Conservation (phyloP, 30 jellyfish, hydroid and myxozoan genomes). For the Aurelia sp. region DNA sequence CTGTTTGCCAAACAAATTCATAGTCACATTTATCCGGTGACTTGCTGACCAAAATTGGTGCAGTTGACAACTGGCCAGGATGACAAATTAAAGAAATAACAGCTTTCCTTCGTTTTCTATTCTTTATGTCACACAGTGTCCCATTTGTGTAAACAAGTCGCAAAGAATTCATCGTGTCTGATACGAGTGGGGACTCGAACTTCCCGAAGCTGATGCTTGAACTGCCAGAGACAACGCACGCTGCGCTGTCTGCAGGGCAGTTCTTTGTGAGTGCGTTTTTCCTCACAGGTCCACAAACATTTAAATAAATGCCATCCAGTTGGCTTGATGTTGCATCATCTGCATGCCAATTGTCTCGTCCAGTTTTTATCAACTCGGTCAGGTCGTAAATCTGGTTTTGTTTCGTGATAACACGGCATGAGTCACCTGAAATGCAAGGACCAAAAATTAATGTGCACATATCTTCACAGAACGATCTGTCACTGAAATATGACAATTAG, state of each 20-base stretch:
- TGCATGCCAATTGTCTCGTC: conserved; percentile 59
- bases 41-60: conserved; percentile 60
- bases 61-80: conserved; percentile 74
- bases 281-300: conserved; percentile 68
- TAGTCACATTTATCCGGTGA: conserved; percentile 60
- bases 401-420: conserved; percentile 45
- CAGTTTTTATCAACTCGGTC: conserved; percentile 53
- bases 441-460: neutral
- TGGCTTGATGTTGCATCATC: conserved; percentile 23
- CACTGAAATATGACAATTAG: no score
- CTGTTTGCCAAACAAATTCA: conserved; percentile 84
- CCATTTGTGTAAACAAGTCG: conserved; percentile 67
- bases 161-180: conserved; percentile 50
- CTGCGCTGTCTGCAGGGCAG: conserved; percentile 72
- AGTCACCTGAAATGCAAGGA: conserved; percentile 6
- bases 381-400: conserved; percentile 66
- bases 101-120: conserved; percentile 11
- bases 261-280: conserved; percentile 22
- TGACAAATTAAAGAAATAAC: conserved; percentile 58
- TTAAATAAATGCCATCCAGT: conserved; percentile 36
- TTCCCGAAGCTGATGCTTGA: conserved; percentile 59
- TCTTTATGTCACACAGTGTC: conserved; percentile 28
- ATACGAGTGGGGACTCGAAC: conserved; percentile 20
- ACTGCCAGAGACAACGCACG: conserved; percentile 53
- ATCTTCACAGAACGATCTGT: no score